Evolutionary conservation across 2,888 invertebrate genomes (phyloP), one percentile per base, ranked within the genome.

Genomic region (Pyrochroa serraticornis): DNA sequence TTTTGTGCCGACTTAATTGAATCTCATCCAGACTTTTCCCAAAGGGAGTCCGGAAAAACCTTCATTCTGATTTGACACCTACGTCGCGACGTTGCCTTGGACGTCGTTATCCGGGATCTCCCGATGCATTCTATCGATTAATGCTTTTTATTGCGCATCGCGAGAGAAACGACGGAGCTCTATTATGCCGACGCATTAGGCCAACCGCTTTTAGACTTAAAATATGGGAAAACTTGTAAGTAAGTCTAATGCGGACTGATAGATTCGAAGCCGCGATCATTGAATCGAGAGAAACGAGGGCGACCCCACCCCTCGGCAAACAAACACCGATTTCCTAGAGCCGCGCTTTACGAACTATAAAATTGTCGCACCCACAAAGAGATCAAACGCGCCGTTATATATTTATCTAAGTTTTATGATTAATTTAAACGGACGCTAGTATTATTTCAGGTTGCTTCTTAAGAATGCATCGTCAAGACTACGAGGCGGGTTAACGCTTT

Each of bases 161-260:
- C 22, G 22, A 2, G 22, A 22, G 22, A 22, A 22, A 22, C 22
- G 22, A 22, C 5, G 22, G 22, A 2, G 22, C 22, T 22, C 22
- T 54, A 58, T 58, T 58, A 54, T 58, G 69, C 69, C 68, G 64
- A 60, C 63, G 69, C 67, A 67, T 72, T 71, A 70, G 64, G 68
- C 63, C 62, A 59, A 72, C 66, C 68, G 69, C 71, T 70, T 68
- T 69, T 64, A 65, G 67, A 64, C 71, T 71, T 74, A 74, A 75
- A 76, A 75, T 77, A 76, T 77, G 74, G 71, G 74, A 74, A 75
- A 77, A 77, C 71, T 76, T 75, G 70, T 74, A 75, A 74, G 76
- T 72, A 74, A 71, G 66, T 70, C 65, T 77, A 76, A 76, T 75
- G 70, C 75, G 64, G 65, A 66, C 72, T 74, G 75, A 76, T 76